Percentiles rank a stretch among this genome's conserved stretches.
Evolutionary conservation across 2,797 vertebrate genomes (phyloP).

Genomic region (Pipistrellus nathusii): DNA sequence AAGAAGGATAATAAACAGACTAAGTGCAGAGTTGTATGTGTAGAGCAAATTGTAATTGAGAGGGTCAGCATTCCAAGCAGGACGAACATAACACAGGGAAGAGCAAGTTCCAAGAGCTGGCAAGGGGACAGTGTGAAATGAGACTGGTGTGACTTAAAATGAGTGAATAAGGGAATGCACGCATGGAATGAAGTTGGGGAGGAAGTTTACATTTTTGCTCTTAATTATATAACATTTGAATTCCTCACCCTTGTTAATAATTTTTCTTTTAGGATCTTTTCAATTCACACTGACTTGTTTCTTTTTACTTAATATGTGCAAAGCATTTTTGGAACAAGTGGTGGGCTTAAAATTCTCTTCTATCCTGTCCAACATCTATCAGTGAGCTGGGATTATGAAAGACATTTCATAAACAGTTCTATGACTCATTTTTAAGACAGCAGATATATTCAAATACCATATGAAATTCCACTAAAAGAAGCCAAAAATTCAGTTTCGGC

Average conservation of each 20-base stretch:
- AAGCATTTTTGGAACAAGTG: neutral
- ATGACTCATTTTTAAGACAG: neutral
- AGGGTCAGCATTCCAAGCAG: neutral
- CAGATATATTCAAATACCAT: conserved; percentile 52
- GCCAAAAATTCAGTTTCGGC: conserved; percentile 55
- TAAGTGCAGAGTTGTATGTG: neutral
- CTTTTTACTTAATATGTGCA: neutral
- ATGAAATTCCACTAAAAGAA: conserved; percentile 39
- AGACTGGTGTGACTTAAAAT: neutral
- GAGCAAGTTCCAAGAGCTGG: neutral
- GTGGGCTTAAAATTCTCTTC: conserved; percentile 42
- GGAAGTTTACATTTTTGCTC: neutral
- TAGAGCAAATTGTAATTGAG: neutral
- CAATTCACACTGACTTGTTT: neutral
- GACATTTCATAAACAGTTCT: conserved; percentile 41
- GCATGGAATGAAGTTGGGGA: neutral
- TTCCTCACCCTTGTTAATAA: neutral
- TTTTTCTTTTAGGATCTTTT: neutral
- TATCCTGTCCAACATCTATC: neutral
- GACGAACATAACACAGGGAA: neutral
- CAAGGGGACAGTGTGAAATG: neutral
- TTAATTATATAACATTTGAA: neutral
- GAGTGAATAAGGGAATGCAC: neutral
- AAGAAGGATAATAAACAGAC: neutral
- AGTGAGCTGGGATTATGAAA: conserved; percentile 47